Evolutionary conservation across 2,888 invertebrate genomes (phyloP).

Genomic region (Hoplodrina blanda): DNA sequence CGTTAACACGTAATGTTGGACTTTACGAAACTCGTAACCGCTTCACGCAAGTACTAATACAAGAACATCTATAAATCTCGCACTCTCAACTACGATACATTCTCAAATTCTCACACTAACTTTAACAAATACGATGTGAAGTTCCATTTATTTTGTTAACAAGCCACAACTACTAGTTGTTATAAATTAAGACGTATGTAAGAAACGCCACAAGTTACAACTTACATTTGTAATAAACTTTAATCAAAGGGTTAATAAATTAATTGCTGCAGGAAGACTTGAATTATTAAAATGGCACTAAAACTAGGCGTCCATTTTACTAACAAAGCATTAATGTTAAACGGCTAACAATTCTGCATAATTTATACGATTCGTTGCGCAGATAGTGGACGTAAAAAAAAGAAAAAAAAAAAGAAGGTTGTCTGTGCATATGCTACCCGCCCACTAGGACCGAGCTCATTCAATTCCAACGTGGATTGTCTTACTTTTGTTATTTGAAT

Average conservation of each 20-base stretch:
- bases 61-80: constrained; percentile 69
- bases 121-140: constrained; percentile 59
- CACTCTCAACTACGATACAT: constrained; percentile 63
- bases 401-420: constrained; percentile 62
- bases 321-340: constrained; percentile 66
- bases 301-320: constrained; percentile 56
- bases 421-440: constrained; percentile 74
- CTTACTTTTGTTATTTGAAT: constrained; percentile 68
- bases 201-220: constrained; percentile 43
- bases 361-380: constrained; percentile 76
- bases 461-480: constrained; percentile 70
- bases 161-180: constrained; percentile 43
- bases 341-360: constrained; percentile 70
- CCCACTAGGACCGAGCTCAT: constrained; percentile 70
- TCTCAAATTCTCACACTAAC: constrained; percentile 61
- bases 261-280: constrained; percentile 34
- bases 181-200: constrained; percentile 59
- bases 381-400: constrained; percentile 72
- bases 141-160: constrained; percentile 61
- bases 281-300: constrained; percentile 43
- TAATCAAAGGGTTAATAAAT: constrained; percentile 52
- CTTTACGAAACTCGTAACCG: constrained; percentile 62
- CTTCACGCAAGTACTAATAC: constrained; percentile 60
- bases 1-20: constrained; percentile 54
- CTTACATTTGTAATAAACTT: constrained; percentile 56